Conservation (phyloP, 2,888 invertebrate genomes). For the Ischnus inquisitorius region DNA sequence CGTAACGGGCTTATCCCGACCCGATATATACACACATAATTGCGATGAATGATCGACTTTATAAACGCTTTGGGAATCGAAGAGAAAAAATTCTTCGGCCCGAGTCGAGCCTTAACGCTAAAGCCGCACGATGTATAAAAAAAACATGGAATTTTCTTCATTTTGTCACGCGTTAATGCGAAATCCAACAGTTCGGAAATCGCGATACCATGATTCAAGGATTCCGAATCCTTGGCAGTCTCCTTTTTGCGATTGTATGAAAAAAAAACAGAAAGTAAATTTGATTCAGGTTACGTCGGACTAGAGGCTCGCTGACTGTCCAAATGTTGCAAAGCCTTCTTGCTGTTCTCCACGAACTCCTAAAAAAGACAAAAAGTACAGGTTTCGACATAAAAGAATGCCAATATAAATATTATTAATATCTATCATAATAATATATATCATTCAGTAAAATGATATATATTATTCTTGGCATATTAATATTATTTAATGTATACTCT, state of each 20-base stretch:
- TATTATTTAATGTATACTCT: too few relatives aligned
- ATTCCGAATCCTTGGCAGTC: conserved; percentile 47
- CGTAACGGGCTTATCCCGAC: conserved; percentile 13
- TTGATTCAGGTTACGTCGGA: conserved; percentile 54
- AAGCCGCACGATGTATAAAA: conserved; percentile 42
- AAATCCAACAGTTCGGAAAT: conserved; percentile 3
- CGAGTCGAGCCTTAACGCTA: conserved; percentile 11
- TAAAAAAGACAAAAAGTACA: conserved; percentile 72
- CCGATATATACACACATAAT: conserved; percentile 23
- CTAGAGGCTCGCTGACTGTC: conserved; percentile 68
- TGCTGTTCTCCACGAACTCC: conserved; percentile 89
- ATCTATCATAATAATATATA: too few relatives aligned
- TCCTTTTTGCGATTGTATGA: conserved; percentile 30
- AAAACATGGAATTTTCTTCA: conserved; percentile 16
- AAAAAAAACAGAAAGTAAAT: conserved; percentile 10
- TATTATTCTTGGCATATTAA: too few relatives aligned
- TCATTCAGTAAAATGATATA: too few relatives aligned
- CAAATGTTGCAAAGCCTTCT: conserved; percentile 84
- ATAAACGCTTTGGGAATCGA: conserved; percentile 41
- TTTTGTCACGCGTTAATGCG: neutral
- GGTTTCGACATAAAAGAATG: neutral
- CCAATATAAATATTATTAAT: too few relatives aligned
- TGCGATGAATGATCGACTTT: conserved; percentile 26
- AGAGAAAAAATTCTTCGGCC: conserved; percentile 23
- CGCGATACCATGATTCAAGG: conserved; percentile 14